Percentiles rank a stretch among this genome's conserved stretches.
Evolutionary conservation across 2,113 vertebrate species (phyloP).

Genomic region (Apaloderma vittatum): DNA sequence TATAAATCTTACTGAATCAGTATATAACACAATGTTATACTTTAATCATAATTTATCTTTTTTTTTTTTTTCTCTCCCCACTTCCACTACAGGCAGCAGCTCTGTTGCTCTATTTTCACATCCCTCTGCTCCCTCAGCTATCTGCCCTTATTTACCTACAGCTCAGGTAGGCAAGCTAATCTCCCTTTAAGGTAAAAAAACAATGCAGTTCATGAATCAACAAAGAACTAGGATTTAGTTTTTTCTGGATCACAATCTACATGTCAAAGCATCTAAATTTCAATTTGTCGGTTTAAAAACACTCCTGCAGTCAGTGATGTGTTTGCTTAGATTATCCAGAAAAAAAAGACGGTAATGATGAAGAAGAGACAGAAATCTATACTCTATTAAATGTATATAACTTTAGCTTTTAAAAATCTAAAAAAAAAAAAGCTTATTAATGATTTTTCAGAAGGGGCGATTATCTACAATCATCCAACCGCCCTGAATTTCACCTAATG

Average conservation of each 20-base stretch:
- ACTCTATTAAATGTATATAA: background rate
- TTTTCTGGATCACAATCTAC: background rate
- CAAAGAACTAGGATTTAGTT: background rate
- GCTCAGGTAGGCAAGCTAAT: background rate
- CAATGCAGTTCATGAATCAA: background rate
- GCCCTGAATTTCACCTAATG: background rate
- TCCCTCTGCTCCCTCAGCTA: background rate
- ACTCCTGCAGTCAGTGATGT: constrained; percentile 10
- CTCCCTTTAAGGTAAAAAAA: background rate
- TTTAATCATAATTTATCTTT: constrained; percentile 31
- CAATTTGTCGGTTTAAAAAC: constrained; percentile 19
- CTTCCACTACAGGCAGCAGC: background rate
- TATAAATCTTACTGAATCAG: constrained; percentile 13
- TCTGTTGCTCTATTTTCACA: constrained; percentile 1
- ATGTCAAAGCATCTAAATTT: constrained; percentile 26
- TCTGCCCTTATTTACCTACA: constrained; percentile 39
- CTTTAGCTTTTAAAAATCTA: background rate
- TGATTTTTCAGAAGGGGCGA: background rate
- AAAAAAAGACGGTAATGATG: background rate
- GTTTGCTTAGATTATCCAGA: background rate
- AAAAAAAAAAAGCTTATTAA: background rate
- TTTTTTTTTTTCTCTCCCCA: background rate
- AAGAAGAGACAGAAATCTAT: background rate
- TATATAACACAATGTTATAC: background rate
- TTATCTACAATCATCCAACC: background rate